Base-by-base conservation (phyloP, 2,113 vertebrate species). In the Oostethus manadensis region DNA sequence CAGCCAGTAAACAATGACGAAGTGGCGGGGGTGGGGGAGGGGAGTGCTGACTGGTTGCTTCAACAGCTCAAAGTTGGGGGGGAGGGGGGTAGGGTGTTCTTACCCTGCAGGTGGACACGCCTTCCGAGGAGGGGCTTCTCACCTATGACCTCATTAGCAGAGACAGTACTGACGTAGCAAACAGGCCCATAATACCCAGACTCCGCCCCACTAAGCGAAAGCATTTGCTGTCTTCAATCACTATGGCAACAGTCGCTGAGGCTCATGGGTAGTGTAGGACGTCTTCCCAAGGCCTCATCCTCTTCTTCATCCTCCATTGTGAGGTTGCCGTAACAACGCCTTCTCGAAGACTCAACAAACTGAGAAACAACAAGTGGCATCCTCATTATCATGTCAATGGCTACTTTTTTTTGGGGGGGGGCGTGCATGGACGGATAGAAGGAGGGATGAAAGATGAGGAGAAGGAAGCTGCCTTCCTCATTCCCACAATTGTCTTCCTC, bases 401-500 rank as follows among this genome's bases (percentile, higher is more conserved):
- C 38, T 42, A 14, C 38, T 42, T 42, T 42, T 42, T 42, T 11
- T 26, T 26, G 23, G 29, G 29, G 29, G 29, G 29, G 29, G 29
- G 29, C n/a, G 29, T 3, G 29, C 29, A 33, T 33, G 29, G 23
- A 51, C 21, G 22, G 7, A 26, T 13, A 5, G 23, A 33, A 9
- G 11, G 26, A 51, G 50, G 26, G 14, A 26, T 22, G 26, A 51
- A 51, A 23, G 26, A 29, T 8, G 26, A 23, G 16, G 20, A 23
- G 20, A 48, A n/a, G 20, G 46, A 48, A 17, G 20, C 17, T n/a
- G 10, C 17, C 38, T 42, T 90, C 89, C 90, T 87, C 90, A 94
- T 97, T 98, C 94, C 94, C 94, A 95, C 93, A 98, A 92, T 89
- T 88, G 92, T 93, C 92, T 91, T 93, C 90, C 87, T 81, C 75